phyloP scores from a whole-genome alignment of 2,888 invertebrate genomes.

The Tyria jacobaeae region DNA sequence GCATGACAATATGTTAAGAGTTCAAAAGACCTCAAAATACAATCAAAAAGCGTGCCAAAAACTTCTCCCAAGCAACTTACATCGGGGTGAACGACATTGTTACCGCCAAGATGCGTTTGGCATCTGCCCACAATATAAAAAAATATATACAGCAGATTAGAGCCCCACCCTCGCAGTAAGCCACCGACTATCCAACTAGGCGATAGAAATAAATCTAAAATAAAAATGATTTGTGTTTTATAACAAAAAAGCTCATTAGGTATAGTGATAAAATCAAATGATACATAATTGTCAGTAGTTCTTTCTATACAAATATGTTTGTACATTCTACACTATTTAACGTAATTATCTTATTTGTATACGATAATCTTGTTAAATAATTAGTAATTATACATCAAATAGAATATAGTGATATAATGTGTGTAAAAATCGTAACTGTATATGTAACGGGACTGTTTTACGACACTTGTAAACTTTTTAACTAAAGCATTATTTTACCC shows the following conservation, averaged over 20 bases:
- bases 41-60: conserved; percentile 33
- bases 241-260: conserved; percentile 28
- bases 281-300: conserved; percentile 19
- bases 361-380: conserved; percentile 4
- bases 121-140: conserved; percentile 54
- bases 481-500: conserved; percentile 49
- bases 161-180: conserved; percentile 64
- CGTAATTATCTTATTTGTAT: conserved; percentile 9
- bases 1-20: conserved; percentile 9
- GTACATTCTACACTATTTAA: background rate
- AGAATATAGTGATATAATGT: background rate
- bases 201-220: conserved; percentile 72
- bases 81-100: conserved; percentile 82
- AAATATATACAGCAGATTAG: conserved; percentile 44
- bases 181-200: conserved; percentile 65
- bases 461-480: background rate
- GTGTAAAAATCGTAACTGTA: background rate
- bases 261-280: conserved; percentile 41
- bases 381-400: background rate
- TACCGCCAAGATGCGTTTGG: conserved; percentile 55
- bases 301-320: conserved; percentile 1
- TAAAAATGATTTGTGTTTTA: conserved; percentile 53
- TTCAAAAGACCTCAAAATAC: conserved; percentile 20
- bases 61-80: conserved; percentile 72
- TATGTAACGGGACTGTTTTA: conserved; percentile 11